A percentile compares a stretch with the other conserved stretches of the same genome.
These are phyloP conservation scores for Cartodere bifasciata DNA, from an alignment of 2,888 invertebrate genomes.

Conservation along the genomic window DNA sequence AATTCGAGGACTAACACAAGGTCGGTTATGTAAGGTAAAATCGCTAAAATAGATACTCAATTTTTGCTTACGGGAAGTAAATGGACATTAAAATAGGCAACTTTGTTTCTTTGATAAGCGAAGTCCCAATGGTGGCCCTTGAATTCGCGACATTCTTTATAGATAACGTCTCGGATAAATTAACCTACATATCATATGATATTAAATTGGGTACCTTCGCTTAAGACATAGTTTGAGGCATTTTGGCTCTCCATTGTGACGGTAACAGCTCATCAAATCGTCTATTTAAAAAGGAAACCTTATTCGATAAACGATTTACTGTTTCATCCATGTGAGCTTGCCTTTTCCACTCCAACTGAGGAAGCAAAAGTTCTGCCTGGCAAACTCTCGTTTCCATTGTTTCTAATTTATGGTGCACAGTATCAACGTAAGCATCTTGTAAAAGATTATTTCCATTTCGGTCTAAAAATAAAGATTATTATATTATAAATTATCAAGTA, in stretches of 20 bases:
- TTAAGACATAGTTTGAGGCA: constrained; percentile 26
- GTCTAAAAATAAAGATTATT: not conserved
- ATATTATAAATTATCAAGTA: not conserved
- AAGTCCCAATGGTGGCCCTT: too few relatives aligned
- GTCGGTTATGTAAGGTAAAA: too few relatives aligned
- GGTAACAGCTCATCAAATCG: constrained; percentile 38
- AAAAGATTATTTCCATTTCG: constrained; percentile 17
- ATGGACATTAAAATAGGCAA: too few relatives aligned
- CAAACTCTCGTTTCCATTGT: constrained; percentile 35
- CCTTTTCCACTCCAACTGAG: constrained; percentile 33
- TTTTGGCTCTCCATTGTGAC: constrained; percentile 33
- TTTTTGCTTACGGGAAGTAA: too few relatives aligned
- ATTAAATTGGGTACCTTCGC: too few relatives aligned
- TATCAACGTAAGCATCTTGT: constrained; percentile 37
- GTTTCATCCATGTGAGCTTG: constrained; percentile 37
- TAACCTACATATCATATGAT: too few relatives aligned
- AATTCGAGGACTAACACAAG: too few relatives aligned
- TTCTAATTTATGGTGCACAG: constrained; percentile 35
- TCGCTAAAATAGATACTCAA: too few relatives aligned
- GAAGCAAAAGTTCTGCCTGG: constrained; percentile 32
- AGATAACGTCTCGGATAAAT: too few relatives aligned
- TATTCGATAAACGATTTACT: constrained; percentile 32
- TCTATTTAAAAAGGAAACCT: constrained; percentile 36
- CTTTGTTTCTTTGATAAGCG: too few relatives aligned
- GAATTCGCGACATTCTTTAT: too few relatives aligned